Evolutionary conservation across 92 coral and sea anemone species (phyloP).

Genomic region (Heteractis magnifica): DNA sequence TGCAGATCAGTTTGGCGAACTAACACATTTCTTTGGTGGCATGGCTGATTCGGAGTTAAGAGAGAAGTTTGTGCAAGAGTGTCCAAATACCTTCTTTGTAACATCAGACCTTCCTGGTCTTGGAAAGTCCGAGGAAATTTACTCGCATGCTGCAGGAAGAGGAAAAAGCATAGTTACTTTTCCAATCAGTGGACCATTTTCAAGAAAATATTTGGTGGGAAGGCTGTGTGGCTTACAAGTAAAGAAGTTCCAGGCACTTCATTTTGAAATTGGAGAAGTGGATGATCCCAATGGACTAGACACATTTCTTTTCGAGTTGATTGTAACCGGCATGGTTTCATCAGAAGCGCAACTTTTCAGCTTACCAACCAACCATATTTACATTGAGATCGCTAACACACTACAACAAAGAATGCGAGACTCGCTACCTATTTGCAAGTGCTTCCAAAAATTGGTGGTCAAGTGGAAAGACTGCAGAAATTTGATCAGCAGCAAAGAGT

Average conservation of each 20-base stretch:
- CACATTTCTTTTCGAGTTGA: slow-evolving; percentile 82
- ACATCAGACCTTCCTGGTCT: slow-evolving; percentile 92
- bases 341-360: slow-evolving; percentile 77
- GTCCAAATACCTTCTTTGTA: slow-evolving; percentile 73
- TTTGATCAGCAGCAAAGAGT: slow-evolving; percentile 65
- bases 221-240: slow-evolving; percentile 55
- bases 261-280: slow-evolving; percentile 85
- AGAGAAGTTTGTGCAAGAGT: slow-evolving; percentile 33
- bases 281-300: slow-evolving; percentile 78
- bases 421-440: slow-evolving; percentile 77
- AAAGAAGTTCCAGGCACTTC: slow-evolving; percentile 63
- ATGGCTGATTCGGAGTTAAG: slow-evolving; percentile 75
- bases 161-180: slow-evolving; percentile 58
- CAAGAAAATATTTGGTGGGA: slow-evolving; percentile 56
- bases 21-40: slow-evolving; percentile 76
- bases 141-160: slow-evolving; percentile 51
- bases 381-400: slow-evolving; percentile 92
- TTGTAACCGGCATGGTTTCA: slow-evolving; percentile 83
- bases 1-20: slow-evolving; percentile 77
- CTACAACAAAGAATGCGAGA: slow-evolving; percentile 77
- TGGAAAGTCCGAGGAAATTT: slow-evolving; percentile 84
- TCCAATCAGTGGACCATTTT: slow-evolving; percentile 91
- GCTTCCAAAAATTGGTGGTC: slow-evolving; percentile 65
- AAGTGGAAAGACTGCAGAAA: slow-evolving; percentile 58
- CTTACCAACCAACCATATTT: slow-evolving; percentile 66